These are phyloP conservation scores for Patiria miniata DNA, from an alignment of 35 echinoderm and acorn worm species.

Conservation along the genomic window DNA sequence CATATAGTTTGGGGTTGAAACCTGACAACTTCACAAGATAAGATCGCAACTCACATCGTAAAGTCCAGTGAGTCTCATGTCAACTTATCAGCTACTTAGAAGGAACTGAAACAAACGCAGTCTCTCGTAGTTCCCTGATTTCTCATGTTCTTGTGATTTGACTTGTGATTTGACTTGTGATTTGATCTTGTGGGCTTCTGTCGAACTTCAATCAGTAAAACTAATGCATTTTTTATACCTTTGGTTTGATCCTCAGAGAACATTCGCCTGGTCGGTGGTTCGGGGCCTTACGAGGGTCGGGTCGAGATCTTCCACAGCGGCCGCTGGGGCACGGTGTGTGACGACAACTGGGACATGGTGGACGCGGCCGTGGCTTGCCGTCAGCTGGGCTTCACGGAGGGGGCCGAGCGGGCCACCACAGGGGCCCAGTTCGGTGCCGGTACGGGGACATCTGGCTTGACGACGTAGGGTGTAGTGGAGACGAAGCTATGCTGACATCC, in stretches of 20 bases:
- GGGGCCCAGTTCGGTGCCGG: conserved; percentile 22
- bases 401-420: not conserved
- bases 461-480: conserved; percentile 17
- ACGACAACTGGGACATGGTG: conserved; percentile 36
- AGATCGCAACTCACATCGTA: no score
- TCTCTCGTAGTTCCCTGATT: no score
- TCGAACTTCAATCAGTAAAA: no score
- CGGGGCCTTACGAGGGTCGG: not conserved
- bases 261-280: conserved; percentile 29
- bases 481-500: not conserved
- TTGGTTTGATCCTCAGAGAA: not conserved
- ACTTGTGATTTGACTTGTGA: no score
- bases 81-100: no score
- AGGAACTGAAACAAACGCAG: no score
- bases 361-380: conserved; percentile 31
- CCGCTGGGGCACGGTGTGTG: conserved; percentile 47
- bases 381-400: conserved; percentile 19
- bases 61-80: no score
- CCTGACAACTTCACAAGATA: no score
- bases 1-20: no score
- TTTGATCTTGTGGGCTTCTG: no score
- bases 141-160: no score
- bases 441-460: conserved; percentile 41
- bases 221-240: no score
- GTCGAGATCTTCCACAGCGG: conserved; percentile 22